Conservation (phyloP, 2,113 vertebrate species). For the Dromiciops gliroides region DNA sequence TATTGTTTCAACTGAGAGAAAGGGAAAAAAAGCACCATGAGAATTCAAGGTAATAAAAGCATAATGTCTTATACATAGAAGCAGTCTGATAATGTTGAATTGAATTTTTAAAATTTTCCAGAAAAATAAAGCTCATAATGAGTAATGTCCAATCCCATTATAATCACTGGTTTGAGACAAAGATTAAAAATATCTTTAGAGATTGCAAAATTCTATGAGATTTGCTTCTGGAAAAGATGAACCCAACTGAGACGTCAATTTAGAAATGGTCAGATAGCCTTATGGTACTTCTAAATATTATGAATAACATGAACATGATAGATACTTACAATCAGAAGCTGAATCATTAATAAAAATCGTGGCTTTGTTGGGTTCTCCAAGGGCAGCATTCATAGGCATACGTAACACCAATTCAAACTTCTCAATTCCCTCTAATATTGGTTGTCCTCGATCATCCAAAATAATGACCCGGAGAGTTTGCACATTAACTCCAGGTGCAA, state of each 20-base stretch:
- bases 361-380: slow-evolving; percentile 91
- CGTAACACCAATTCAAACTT: slow-evolving; percentile 92
- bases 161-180: slow-evolving; percentile 2
- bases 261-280: background rate
- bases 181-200: background rate
- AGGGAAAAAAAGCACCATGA: background rate
- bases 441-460: slow-evolving; percentile 95
- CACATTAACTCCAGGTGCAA: slow-evolving; percentile 92
- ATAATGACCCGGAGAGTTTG: slow-evolving; percentile 90
- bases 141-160: background rate
- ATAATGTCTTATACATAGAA: background rate
- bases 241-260: background rate
- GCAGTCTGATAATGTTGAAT: background rate
- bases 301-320: background rate
- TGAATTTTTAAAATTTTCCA: background rate
- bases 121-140: background rate
- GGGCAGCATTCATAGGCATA: slow-evolving; percentile 93
- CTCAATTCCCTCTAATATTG: slow-evolving; percentile 92
- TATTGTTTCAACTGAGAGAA: background rate
- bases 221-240: slow-evolving; percentile 14
- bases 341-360: slow-evolving; percentile 93
- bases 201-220: background rate
- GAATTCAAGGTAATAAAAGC: background rate
- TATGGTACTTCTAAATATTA: background rate
- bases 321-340: slow-evolving; percentile 91